Conservation (phyloP, 2,113 vertebrate genomes). For the Mobula hypostoma region DNA sequence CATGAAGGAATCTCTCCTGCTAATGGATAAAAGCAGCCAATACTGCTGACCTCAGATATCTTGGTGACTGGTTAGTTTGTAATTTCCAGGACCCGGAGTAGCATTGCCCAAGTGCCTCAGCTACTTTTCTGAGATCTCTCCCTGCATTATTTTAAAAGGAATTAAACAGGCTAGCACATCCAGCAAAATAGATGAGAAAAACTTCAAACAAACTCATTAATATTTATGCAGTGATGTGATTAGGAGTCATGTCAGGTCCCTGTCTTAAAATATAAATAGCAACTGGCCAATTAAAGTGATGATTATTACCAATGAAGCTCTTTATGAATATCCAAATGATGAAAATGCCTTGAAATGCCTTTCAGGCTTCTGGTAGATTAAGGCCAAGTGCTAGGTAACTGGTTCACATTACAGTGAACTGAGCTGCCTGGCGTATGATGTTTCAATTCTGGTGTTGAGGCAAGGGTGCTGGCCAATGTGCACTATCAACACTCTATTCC, state of each 20-base stretch:
- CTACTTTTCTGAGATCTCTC: neutral
- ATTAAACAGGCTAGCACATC: neutral
- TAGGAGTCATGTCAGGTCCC: neutral
- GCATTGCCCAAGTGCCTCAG: neutral
- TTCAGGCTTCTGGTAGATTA: neutral
- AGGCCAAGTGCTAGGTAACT: neutral
- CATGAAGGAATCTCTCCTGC: neutral
- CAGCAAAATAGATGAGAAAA: neutral
- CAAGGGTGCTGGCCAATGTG: neutral
- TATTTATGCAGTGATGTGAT: no score
- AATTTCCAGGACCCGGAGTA: neutral
- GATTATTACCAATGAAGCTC: neutral
- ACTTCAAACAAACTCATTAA: neutral
- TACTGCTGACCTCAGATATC: neutral
- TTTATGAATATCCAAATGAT: neutral
- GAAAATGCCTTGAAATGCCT: neutral
- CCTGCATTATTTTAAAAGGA: neutral
- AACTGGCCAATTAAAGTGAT: neutral
- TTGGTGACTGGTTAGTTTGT: neutral
- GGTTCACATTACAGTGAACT: neutral
- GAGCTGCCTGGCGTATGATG: neutral
- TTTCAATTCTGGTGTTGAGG: neutral
- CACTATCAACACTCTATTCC: neutral
- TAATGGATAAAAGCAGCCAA: neutral
- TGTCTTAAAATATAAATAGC: neutral